Base-by-base conservation (phyloP, 2,797 vertebrate genomes). In the Prunella strophiata region DNA sequence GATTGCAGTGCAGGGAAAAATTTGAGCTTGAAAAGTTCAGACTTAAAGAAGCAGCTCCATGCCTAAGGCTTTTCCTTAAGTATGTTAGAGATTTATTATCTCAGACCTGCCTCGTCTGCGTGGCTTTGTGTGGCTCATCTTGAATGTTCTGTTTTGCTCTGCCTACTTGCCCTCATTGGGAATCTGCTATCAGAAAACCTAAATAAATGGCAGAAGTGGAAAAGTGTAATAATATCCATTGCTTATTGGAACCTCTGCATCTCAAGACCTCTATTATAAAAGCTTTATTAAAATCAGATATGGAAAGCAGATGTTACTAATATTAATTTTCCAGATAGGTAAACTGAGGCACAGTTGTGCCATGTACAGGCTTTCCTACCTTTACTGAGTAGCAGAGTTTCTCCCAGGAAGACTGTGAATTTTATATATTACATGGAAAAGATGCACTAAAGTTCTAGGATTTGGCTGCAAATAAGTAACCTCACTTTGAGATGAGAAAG, bases 51-150 rank as follows among this genome's bases (percentile, higher is more conserved):
- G 2, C 22, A 26, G 27, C 21, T 70, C 25, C 15, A 63, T 1
- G 1, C 25, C 19, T 11, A 13, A 7, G 19, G 18, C 4, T 80
- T 85, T 80, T 71, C 48, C 34, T 50, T 51, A 47, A 9, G 4
- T 54, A 9, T 52, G 11, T 52, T 50, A 21, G n/a, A 73, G 15
- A 54, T 68, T 45, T n/a, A 8, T 63, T 25, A 18, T 74, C 68
- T 83, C 11, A 63, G n/a, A 29, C 17, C 6, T 47, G 16, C 32
- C 25, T 47, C 12, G 80, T 62, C 51, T 47, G 13, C 0, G 0
- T 29, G 21, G 17, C 25, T 81, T 52, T 54, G 4, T 42, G 17
- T 23, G 26, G 22, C 23, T 94, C 9, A 21, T 58, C 58, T 55
- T 45, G 30, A 68, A 21, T 16, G 9, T 43, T 88, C 25, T 15